Percentiles rank a stretch among this genome's conserved stretches.
Conservation (phyloP, 2,113 vertebrate species). For the Strix aluco region DNA sequence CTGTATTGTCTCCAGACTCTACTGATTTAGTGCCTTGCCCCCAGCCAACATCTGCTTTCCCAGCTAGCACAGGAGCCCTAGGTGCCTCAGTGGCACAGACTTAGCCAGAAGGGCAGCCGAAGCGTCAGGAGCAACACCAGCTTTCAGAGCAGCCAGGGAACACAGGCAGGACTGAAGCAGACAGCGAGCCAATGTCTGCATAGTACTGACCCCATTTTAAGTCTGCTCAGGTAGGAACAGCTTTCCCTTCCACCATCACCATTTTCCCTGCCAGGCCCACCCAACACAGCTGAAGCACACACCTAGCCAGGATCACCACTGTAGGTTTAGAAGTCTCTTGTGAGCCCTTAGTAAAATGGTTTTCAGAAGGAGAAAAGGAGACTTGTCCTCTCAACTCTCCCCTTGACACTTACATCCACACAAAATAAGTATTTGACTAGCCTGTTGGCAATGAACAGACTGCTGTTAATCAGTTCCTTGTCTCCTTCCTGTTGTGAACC, state of each 20-base stretch:
- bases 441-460: neutral
- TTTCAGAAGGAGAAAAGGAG: neutral
- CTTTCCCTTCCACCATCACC: neutral
- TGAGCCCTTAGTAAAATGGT: neutral
- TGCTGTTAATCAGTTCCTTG: neutral
- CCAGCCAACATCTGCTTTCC: neutral
- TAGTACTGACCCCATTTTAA: neutral
- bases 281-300: neutral
- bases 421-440: neutral
- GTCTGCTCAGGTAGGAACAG: neutral
- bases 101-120: neutral
- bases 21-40: neutral
- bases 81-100: neutral
- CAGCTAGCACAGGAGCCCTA: neutral
- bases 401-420: neutral
- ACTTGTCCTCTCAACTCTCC: neutral
- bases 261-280: neutral
- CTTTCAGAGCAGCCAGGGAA: neutral
- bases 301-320: neutral
- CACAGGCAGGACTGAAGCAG: neutral
- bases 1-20: neutral
- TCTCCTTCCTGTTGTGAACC: neutral
- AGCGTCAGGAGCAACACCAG: neutral
- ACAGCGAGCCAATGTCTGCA: accelerated
- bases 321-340: neutral